phyloP scores from a whole-genome alignment of 2,113 vertebrate genomes.

The Podiceps cristatus region DNA sequence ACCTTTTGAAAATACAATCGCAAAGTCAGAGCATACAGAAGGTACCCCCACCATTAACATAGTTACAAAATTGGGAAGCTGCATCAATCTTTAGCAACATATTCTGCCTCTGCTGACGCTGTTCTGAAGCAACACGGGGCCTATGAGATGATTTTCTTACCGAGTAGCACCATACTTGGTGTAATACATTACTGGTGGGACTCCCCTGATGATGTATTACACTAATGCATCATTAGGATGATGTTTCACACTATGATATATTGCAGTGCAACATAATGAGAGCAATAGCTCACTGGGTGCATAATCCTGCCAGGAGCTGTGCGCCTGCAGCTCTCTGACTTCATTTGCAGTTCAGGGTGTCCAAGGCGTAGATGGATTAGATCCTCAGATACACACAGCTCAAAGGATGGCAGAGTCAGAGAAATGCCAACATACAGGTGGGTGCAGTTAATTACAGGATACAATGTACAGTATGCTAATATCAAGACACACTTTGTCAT shows the following conservation, averaged over 20 bases:
- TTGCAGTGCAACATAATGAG: slow-evolving; percentile 75
- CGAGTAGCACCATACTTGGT: slow-evolving; percentile 36
- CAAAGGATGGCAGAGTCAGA: slow-evolving; percentile 46
- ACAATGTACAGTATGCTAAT: background rate
- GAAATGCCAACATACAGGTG: slow-evolving; percentile 38
- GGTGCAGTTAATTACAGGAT: slow-evolving; percentile 46
- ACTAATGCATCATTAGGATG: slow-evolving; percentile 77
- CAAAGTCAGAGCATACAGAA: background rate
- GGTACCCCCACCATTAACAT: background rate
- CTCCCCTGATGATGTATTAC: slow-evolving; percentile 76
- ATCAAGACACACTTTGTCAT: background rate
- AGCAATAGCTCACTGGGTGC: slow-evolving; percentile 73
- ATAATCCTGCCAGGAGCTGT: slow-evolving; percentile 67
- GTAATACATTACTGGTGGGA: slow-evolving; percentile 71
- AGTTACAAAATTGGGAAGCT: slow-evolving; percentile 7
- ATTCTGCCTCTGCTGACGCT: background rate
- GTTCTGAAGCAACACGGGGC: slow-evolving; percentile 25
- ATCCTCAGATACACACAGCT: background rate
- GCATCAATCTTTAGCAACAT: background rate
- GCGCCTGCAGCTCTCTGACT: slow-evolving; percentile 30
- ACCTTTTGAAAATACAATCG: background rate
- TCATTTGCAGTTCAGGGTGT: slow-evolving; percentile 51
- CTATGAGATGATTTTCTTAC: slow-evolving; percentile 16
- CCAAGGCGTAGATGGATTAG: slow-evolving; percentile 36
- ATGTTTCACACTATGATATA: slow-evolving; percentile 74